Base-by-base conservation (phyloP, 2,113 vertebrate genomes). In the Eolophus roseicapilla region DNA sequence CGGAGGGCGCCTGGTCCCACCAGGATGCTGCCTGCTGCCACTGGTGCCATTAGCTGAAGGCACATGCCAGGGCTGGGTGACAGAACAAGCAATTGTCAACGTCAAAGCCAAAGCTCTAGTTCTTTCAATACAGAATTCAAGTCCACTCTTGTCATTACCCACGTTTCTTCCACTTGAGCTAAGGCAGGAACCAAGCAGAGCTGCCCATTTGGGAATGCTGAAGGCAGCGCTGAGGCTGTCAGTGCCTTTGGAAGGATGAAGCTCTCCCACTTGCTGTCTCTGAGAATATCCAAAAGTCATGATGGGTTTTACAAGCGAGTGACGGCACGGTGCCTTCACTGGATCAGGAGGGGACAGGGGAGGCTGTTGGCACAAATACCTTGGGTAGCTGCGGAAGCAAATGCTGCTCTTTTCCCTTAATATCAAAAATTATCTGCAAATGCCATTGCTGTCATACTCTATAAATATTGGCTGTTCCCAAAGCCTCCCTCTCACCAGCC, bases 81-180 rank as follows among this genome's bases (percentile, higher is more conserved):
- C n/a, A 23, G 70, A 65, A 76, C 2, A 25, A 68, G 67, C 79
- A 57, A 59, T 59, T 89, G 0, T 12, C 43, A 82, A 31, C 1
- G 1, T 67, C 44, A n/a, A n/a, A 75, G 46, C 71, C 21, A 47
- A 82, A 75, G 80, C 78, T 57, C 43, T 37, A 3, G 17, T 24
- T 86, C 77, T 82, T 67, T 57, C 88, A 62, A 63, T n/a, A n/a
- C 6, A 13, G 74, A 80, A 96, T 93, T 85, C 91, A 89, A 93
- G 35, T 62, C 35, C 39, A 5, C 27, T 82, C 64, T 29, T 4
- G 5, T 68, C 67, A 70, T 85, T 63, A 64, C 63, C 41, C 53
- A 31, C 47, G 68, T 43, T 15, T 28, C 71, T 76, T 88, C 73
- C 94, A 82, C 85, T 88, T 10, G 49, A 82, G 60, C 0, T 29